phyloP scores from a whole-genome alignment of 2,888 invertebrate genomes.

The Panopea generosa region DNA sequence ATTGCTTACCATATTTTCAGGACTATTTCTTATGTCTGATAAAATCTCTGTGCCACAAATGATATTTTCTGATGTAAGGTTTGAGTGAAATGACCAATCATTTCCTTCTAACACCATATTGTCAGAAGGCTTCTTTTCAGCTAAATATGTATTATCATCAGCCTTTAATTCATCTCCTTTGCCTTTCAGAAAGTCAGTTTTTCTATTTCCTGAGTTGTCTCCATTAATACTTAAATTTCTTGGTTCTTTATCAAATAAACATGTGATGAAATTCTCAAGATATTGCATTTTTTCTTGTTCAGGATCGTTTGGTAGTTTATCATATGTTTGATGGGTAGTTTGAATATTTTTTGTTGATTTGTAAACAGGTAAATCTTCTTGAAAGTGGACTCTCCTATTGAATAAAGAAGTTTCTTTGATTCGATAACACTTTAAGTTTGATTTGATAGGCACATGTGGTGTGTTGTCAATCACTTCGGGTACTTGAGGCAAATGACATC shows the following conservation, averaged over 20 bases:
- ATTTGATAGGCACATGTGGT: constrained; percentile 37
- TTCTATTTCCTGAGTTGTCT: not conserved
- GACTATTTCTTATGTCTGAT: too few species aligned
- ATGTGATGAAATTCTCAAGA: constrained; percentile 50
- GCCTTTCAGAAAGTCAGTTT: too few species aligned
- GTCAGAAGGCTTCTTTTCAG: too few species aligned
- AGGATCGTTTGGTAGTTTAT: not conserved
- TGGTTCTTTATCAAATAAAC: constrained; percentile 54
- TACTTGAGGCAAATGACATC: not conserved
- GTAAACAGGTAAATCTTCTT: constrained; percentile 50
- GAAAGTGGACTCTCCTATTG: constrained; percentile 42
- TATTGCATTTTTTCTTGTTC: constrained; percentile 45
- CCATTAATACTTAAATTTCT: constrained; percentile 26
- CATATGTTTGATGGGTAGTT: not conserved
- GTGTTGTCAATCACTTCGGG: constrained; percentile 52
- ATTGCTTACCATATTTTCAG: too few species aligned
- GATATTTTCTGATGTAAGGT: constrained; percentile 8
- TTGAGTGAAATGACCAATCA: constrained; percentile 7
- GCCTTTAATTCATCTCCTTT: too few species aligned
- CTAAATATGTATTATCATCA: too few species aligned
- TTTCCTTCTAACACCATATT: too few species aligned
- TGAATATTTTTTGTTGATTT: constrained; percentile 39
- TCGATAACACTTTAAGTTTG: constrained; percentile 32
- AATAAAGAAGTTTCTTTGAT: constrained; percentile 34
- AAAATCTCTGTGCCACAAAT: not conserved